These are phyloP conservation scores for Sebastes schlegelii DNA, from an alignment of 2,113 vertebrate species.

Conservation along the genomic window DNA sequence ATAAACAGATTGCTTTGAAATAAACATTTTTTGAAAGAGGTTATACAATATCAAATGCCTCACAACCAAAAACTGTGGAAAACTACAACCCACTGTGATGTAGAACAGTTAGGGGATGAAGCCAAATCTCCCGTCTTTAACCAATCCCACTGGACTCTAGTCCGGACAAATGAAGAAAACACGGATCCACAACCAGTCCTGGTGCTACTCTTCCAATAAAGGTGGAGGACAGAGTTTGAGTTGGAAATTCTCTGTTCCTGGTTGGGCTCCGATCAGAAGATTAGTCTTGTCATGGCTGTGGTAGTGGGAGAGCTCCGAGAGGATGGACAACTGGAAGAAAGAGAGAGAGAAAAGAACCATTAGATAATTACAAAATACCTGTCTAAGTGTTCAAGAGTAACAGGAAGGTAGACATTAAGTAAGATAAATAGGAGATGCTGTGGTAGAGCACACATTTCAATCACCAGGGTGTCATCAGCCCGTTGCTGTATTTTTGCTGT, in stretches of 20 bases:
- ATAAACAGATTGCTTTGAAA: background rate
- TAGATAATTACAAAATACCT: background rate
- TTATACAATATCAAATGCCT: background rate
- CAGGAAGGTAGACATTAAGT: background rate
- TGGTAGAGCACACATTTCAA: too few relatives aligned
- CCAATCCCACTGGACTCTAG: background rate
- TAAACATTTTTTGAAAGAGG: background rate
- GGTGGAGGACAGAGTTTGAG: conserved; percentile 92
- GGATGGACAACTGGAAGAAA: conserved; percentile 88
- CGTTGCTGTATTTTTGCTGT: too few relatives aligned
- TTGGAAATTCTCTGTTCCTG: conserved; percentile 87
- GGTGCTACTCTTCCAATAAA: conserved; percentile 86
- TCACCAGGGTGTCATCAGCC: too few relatives aligned
- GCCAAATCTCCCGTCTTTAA: background rate
- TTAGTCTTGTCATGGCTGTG: conserved; percentile 83
- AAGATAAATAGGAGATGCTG: too few relatives aligned
- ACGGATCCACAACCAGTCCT: background rate
- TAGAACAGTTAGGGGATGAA: background rate
- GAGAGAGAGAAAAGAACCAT: background rate
- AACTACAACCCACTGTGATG: background rate
- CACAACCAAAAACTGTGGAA: background rate
- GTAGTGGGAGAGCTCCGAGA: conserved; percentile 88
- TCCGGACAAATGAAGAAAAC: background rate
- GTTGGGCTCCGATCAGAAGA: conserved; percentile 80
- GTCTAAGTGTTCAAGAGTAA: background rate